Conservation (phyloP, 1,140 invertebrate genomes). For the Drosophila truncata region DNA sequence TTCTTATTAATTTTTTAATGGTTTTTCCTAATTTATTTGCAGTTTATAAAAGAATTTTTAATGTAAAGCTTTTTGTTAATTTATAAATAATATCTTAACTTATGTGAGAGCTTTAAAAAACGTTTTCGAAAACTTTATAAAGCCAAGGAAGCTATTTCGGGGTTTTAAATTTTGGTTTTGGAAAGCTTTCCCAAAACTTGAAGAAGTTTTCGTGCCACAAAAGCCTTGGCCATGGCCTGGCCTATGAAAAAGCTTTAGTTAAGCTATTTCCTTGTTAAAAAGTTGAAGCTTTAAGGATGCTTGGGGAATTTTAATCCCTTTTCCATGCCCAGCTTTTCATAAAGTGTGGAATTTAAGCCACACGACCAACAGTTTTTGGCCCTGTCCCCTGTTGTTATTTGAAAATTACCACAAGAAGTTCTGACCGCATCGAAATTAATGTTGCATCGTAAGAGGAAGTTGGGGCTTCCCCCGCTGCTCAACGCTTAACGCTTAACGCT, state of each 20-base stretch:
- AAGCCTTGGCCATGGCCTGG: background rate
- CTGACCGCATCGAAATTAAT: conserved; percentile 38
- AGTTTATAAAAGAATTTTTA: background rate
- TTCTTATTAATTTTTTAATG: background rate
- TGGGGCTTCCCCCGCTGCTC: background rate
- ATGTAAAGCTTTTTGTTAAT: too few species aligned
- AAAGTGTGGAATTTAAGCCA: conserved; percentile 17
- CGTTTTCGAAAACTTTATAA: background rate
- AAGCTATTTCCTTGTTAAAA: background rate
- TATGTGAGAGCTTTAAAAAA: too few species aligned
- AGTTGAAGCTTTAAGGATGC: conserved; percentile 6
- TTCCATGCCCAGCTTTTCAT: conserved; percentile 7
- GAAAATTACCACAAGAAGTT: conserved; percentile 21
- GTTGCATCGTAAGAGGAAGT: background rate
- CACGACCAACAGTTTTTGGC: background rate
- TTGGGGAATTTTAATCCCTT: background rate
- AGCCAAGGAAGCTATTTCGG: background rate
- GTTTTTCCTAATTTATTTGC: background rate
- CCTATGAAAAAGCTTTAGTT: conserved; percentile 16
- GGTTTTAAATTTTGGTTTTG: background rate
- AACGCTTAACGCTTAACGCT: conserved; percentile 14
- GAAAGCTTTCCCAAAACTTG: background rate
- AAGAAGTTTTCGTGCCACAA: background rate
- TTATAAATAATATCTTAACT: too few species aligned
- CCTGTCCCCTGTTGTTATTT: background rate